phyloP scores from a whole-genome alignment of 2,113 vertebrate genomes.

The Elachura formosa region DNA sequence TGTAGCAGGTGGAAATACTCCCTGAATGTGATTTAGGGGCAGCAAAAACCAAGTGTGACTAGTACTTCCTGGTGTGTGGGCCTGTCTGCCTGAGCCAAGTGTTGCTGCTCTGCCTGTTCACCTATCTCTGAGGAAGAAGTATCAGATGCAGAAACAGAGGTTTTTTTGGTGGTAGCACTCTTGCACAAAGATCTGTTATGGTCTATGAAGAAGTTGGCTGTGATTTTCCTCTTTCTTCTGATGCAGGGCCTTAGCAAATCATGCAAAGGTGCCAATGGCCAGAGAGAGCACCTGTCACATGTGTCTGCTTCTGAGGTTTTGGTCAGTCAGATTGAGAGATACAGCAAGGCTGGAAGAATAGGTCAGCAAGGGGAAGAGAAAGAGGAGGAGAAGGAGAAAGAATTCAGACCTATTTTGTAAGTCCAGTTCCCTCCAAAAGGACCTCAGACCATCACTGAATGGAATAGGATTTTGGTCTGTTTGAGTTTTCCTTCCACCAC shows the following conservation, averaged over 20 bases:
- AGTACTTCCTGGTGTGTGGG: not conserved
- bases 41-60: not conserved
- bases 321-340: not conserved
- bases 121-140: not conserved
- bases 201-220: not conserved
- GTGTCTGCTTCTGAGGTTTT: not conserved
- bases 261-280: not conserved
- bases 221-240: not conserved
- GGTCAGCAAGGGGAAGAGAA: not conserved
- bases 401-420: not conserved
- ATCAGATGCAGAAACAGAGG: not conserved
- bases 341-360: not conserved
- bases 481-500: not conserved
- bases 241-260: not conserved
- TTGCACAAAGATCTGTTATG: not conserved
- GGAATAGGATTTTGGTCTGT: not conserved
- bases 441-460: not conserved
- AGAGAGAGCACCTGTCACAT: rapidly evolving
- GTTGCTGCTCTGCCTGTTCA: not conserved
- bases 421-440: not conserved
- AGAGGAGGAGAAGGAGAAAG: not conserved
- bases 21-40: not conserved
- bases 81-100: not conserved
- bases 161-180: not conserved
- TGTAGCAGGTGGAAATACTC: not conserved